Conservation (phyloP, 2,888 invertebrate species). For the Micropterix aruncella region DNA sequence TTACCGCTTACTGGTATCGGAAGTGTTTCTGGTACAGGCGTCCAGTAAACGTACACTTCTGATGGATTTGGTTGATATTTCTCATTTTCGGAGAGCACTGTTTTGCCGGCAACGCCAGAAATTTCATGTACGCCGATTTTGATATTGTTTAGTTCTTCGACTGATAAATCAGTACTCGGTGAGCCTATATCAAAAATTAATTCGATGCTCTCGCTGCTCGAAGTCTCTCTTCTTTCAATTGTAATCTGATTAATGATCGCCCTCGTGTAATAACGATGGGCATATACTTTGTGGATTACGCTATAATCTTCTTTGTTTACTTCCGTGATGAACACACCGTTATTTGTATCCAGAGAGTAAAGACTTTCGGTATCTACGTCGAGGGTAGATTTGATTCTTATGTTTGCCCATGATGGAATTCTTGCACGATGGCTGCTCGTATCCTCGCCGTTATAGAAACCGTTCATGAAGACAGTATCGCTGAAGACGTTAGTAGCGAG, state of each 20-base stretch:
- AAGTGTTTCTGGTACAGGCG: constrained; percentile 6
- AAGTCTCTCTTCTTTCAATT: constrained; percentile 5
- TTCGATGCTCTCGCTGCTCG: background rate
- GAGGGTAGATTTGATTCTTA: constrained; percentile 10
- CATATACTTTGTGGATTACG: constrained; percentile 17
- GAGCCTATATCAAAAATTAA: background rate
- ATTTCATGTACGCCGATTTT: constrained; percentile 3
- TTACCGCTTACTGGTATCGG: background rate
- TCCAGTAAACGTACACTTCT: constrained; percentile 9
- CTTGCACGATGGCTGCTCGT: constrained; percentile 25
- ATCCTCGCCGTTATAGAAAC: constrained; percentile 22
- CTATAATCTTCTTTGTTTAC: constrained; percentile 5
- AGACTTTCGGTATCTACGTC: constrained; percentile 4
- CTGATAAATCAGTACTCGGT: constrained; percentile 10
- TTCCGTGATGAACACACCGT: constrained; percentile 11
- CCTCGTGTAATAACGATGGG: constrained; percentile 24
- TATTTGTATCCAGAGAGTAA: constrained; percentile 14
- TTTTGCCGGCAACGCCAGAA: constrained; percentile 7
- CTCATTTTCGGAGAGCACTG: constrained; percentile 8
- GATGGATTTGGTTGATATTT: constrained; percentile 8
- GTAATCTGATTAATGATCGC: constrained; percentile 23
- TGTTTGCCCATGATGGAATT: constrained; percentile 23
- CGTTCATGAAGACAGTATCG: constrained; percentile 24
- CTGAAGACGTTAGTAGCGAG: constrained; percentile 23
- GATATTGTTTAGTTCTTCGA: constrained; percentile 7